Evolutionary conservation across 2,797 vertebrate species (phyloP).

Genomic region (Aeoliscus strigatus): DNA sequence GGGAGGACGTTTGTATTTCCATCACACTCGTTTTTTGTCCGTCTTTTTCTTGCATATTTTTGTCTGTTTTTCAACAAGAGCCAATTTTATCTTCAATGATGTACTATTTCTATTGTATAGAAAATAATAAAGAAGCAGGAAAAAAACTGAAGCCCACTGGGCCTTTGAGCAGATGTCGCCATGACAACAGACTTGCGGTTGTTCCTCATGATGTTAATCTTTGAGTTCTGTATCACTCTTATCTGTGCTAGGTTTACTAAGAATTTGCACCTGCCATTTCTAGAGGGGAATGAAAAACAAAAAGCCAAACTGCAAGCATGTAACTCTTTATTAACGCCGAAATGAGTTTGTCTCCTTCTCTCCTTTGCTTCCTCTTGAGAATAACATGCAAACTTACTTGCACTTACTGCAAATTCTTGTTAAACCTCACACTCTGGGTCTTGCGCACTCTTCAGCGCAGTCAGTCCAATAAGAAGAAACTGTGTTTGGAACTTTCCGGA

Average conservation of each 20-base stretch:
- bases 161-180: constrained; percentile 69
- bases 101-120: constrained; percentile 80
- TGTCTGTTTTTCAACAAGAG: constrained; percentile 68
- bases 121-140: constrained; percentile 73
- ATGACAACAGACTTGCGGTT: constrained; percentile 75
- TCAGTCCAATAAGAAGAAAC: constrained; percentile 38
- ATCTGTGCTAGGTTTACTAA: constrained; percentile 73
- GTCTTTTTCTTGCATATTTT: constrained; percentile 55
- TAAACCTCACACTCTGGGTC: constrained; percentile 70
- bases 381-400: constrained; percentile 68
- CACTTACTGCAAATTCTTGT: constrained; percentile 71
- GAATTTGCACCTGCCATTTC: constrained; percentile 75
- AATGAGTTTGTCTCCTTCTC: constrained; percentile 45
- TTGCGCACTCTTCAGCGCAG: constrained; percentile 40
- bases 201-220: constrained; percentile 66
- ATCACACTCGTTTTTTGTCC: constrained; percentile 23
- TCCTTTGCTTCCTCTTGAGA: constrained; percentile 64
- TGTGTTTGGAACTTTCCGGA: constrained; percentile 44
- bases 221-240: constrained; percentile 69
- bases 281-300: constrained; percentile 63
- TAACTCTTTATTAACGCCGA: constrained; percentile 55
- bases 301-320: constrained; percentile 68
- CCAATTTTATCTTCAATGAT: constrained; percentile 71
- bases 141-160: constrained; percentile 61
- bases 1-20: constrained; percentile 52